Base-by-base conservation (phyloP, 2,113 vertebrate species). In the Pangasianodon gigas region DNA sequence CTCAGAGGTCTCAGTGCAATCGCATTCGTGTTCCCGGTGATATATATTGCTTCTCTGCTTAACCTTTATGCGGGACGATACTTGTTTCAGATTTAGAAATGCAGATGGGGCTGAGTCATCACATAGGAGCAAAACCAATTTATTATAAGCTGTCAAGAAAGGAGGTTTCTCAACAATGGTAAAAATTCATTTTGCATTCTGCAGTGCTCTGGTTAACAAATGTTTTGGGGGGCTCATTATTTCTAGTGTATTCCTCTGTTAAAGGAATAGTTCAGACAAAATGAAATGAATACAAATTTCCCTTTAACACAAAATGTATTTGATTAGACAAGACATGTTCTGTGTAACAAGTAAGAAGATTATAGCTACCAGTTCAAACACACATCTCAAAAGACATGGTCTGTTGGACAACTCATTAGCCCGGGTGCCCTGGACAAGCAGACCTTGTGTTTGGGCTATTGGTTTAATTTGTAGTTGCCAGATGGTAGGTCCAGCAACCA, bases 11-110 rank as follows among this genome's bases (percentile, higher is more conserved):
- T 84, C 88, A 9, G 37, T 14, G 67, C 13, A 19, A 84, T 58
- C 51, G 0, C 32, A 18, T 0, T 84, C 9, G 16, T 41, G 32
- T 56, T 89, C 48, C 46, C 16, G 4, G 46, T 84, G 85, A 62
- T 13, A 26, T 87, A 48, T 62, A 77, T 89, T 54, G 85, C 41
- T 14, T 80, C 51, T 48, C n/a, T 52, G 79, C 46, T 71, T 87
- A 56, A 58, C 41, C 13, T 19, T 67, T 71, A 81, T 86, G 48
- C 32, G 2, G 67, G 37, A 83, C 56, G 41, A 48, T 58, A 56
- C n/a, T 48, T 84, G 67, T 46, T 89, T 82, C 58, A 48, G 52
- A 89, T 52, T 29, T n/a, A 87, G 56, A 75, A 48, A 84, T 86
- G 81, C 67, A 84, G 88, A 81, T 60, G 29, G 44, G n/a, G 9